phyloP scores from a whole-genome alignment of 2,113 vertebrate genomes.

The Caracal caracal region DNA sequence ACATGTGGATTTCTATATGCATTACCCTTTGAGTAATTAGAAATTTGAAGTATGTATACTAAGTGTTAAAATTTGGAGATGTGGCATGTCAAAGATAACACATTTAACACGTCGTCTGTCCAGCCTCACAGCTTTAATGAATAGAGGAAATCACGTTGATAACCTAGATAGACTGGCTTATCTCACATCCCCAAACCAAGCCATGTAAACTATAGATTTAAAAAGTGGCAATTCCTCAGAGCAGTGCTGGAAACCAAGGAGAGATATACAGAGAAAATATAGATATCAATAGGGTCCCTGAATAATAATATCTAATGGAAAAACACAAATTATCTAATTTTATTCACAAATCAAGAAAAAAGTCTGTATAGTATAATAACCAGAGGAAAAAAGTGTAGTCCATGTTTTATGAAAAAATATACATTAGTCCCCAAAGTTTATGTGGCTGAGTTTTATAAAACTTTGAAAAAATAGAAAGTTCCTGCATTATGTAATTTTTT shows the following conservation, averaged over 20 bases:
- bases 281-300: background rate
- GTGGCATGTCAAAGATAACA: background rate
- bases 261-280: background rate
- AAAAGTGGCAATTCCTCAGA: background rate
- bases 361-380: background rate
- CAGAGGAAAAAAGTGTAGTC: background rate
- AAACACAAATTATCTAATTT: background rate
- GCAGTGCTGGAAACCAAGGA: background rate
- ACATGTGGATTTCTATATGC: background rate
- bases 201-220: background rate
- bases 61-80: background rate
- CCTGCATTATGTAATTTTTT: background rate
- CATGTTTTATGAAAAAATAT: background rate
- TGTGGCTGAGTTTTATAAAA: background rate
- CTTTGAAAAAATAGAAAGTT: background rate
- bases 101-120: background rate
- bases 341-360: background rate
- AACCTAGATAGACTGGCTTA: background rate
- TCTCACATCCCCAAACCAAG: background rate
- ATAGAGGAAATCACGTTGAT: background rate
- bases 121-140: background rate
- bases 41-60: background rate
- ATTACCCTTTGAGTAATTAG: background rate
- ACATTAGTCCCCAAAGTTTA: background rate
- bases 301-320: background rate